phyloP scores from a whole-genome alignment of 92 coral and sea anemone species.

The Zoanthus solanderi region DNA sequence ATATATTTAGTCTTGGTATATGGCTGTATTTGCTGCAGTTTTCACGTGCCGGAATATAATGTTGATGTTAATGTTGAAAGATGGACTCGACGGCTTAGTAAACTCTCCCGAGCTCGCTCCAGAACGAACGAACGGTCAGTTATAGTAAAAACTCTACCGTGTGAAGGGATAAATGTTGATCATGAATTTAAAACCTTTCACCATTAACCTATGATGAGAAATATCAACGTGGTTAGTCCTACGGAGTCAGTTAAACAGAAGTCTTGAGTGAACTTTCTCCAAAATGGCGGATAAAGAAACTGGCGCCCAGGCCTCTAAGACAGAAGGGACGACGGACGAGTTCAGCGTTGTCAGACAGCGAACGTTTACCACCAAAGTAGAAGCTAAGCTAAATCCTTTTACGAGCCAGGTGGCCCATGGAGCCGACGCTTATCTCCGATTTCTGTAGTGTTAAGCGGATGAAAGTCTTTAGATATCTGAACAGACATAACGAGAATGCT shows the following conservation, averaged over 20 bases:
- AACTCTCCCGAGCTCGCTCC: background rate
- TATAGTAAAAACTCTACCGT: conserved; percentile 2
- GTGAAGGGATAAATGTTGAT: background rate
- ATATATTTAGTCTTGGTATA: too few relatives aligned
- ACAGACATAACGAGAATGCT: too few relatives aligned
- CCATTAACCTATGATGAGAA: background rate
- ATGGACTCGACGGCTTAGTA: conserved; percentile 1
- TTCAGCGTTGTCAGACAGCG: background rate
- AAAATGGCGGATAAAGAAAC: conserved; percentile 2
- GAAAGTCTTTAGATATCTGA: too few relatives aligned
- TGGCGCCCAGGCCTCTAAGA: background rate
- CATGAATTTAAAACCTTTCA: background rate
- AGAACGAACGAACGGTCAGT: conserved; percentile 15
- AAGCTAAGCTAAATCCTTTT: too few relatives aligned
- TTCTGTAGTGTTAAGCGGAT: too few relatives aligned
- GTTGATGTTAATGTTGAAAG: background rate
- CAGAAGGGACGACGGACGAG: conserved; percentile 1
- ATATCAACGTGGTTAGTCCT: background rate
- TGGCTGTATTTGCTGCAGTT: background rate
- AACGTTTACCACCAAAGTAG: background rate
- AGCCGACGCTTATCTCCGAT: too few relatives aligned
- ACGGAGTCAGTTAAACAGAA: background rate
- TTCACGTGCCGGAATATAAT: conserved; percentile 11
- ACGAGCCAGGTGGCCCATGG: too few relatives aligned
- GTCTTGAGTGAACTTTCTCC: background rate